Percentiles rank a stretch among this genome's conserved stretches.
phyloP scores from a whole-genome alignment of 2,113 vertebrate genomes.

The Patagioenas fasciata region DNA sequence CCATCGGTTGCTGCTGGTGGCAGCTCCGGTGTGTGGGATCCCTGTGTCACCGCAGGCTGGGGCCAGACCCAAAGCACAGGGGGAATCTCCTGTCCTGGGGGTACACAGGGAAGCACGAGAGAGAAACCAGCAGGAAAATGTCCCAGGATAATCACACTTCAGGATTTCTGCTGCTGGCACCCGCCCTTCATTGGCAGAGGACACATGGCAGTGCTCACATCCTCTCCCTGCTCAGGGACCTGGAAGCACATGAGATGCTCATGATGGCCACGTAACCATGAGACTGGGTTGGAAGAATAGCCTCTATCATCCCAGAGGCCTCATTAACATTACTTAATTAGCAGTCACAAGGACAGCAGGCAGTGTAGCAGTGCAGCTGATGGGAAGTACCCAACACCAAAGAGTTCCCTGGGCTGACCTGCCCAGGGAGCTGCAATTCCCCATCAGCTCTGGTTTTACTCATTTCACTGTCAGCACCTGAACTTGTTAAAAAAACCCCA shows the following conservation, averaged over 20 bases:
- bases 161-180: background rate
- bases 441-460: background rate
- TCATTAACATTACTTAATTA: background rate
- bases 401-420: background rate
- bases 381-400: background rate
- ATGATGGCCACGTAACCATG: rapidly evolving
- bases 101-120: rapidly evolving
- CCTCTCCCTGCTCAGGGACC: background rate
- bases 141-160: background rate
- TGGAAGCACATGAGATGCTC: rapidly evolving
- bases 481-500: background rate
- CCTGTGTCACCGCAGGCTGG: background rate
- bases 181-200: rapidly evolving
- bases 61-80: rapidly evolving
- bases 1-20: rapidly evolving
- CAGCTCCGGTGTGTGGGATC: rapidly evolving
- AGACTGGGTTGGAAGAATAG: background rate
- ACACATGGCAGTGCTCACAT: rapidly evolving
- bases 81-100: rapidly evolving
- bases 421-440: background rate
- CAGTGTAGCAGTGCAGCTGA: background rate
- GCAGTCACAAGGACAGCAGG: background rate
- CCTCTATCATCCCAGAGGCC: background rate
- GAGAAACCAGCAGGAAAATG: rapidly evolving
- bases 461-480: background rate